phyloP scores from a whole-genome alignment of 2,113 vertebrate species.

The Himantopus leucocephalus region DNA sequence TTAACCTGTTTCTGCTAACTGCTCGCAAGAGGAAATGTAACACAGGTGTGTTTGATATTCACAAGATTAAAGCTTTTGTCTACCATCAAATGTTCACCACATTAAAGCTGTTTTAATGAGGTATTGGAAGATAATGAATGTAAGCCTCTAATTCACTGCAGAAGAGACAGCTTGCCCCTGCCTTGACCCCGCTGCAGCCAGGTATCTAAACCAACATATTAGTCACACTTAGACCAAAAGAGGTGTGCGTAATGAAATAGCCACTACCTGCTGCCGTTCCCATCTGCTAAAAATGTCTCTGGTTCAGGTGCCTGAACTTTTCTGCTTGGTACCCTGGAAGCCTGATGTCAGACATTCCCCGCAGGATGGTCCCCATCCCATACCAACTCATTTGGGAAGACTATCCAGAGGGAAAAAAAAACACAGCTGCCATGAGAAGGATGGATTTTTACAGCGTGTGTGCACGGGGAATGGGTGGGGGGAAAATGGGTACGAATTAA shows the following conservation, averaged over 20 bases:
- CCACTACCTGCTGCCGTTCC: background rate
- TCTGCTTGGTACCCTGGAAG: background rate
- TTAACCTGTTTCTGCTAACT: slow-evolving; percentile 75
- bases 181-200: slow-evolving; percentile 69
- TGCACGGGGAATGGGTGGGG: background rate
- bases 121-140: slow-evolving; percentile 77
- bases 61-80: slow-evolving; percentile 78
- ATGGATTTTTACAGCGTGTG: background rate
- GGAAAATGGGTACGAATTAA: background rate
- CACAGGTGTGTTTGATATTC: slow-evolving; percentile 79
- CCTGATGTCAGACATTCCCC: background rate
- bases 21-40: slow-evolving; percentile 76
- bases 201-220: slow-evolving; percentile 72
- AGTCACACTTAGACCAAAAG: slow-evolving; percentile 53
- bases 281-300: background rate
- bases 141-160: slow-evolving; percentile 71
- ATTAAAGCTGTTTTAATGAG: slow-evolving; percentile 81
- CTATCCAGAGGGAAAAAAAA: background rate
- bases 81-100: slow-evolving; percentile 74
- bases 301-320: background rate
- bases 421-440: background rate
- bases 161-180: slow-evolving; percentile 69
- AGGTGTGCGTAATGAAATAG: background rate
- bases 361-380: background rate
- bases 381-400: background rate